Evolutionary conservation across 2,797 vertebrate genomes (phyloP).

Genomic region (Echeneis naucrates): DNA sequence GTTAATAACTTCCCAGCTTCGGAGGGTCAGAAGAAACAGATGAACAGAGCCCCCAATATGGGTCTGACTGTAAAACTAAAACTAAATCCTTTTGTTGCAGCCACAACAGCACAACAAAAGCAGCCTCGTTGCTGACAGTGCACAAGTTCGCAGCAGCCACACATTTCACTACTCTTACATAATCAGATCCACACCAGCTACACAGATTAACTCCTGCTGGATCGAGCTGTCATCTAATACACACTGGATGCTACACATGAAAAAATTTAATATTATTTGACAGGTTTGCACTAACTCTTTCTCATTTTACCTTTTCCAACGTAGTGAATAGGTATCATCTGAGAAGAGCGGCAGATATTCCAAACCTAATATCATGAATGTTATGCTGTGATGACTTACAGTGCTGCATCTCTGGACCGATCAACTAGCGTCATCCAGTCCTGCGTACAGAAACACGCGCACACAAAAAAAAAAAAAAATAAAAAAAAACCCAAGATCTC

Average conservation of each 20-base stretch:
- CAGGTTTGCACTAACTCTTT: neutral
- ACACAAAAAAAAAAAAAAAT: too few relatives aligned
- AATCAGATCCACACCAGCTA: slow-evolving; percentile 61
- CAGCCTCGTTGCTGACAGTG: slow-evolving; percentile 47
- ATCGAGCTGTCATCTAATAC: slow-evolving; percentile 43
- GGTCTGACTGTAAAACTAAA: slow-evolving; percentile 31
- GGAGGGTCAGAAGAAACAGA: slow-evolving; percentile 22
- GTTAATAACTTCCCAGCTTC: slow-evolving; percentile 35
- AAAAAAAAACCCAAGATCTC: slow-evolving; percentile 21
- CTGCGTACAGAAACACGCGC: slow-evolving; percentile 46
- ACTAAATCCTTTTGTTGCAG: slow-evolving; percentile 45
- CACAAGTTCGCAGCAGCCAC: slow-evolving; percentile 68
- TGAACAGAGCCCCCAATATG: slow-evolving; percentile 38
- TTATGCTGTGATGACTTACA: slow-evolving; percentile 55
- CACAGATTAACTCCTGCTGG: slow-evolving; percentile 60
- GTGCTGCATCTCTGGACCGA: slow-evolving; percentile 47
- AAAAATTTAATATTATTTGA: neutral
- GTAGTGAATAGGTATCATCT: neutral
- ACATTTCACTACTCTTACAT: slow-evolving; percentile 68
- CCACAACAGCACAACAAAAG: slow-evolving; percentile 49
- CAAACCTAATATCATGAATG: too few relatives aligned
- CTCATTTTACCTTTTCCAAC: neutral
- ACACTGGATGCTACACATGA: slow-evolving; percentile 10
- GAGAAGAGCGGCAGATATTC: neutral
- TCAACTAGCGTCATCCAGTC: slow-evolving; percentile 73